Evolutionary conservation across 2,113 vertebrate genomes (phyloP), one percentile per base, ranked within the genome.

Genomic region (Astatotilapia flaviijosephi): DNA sequence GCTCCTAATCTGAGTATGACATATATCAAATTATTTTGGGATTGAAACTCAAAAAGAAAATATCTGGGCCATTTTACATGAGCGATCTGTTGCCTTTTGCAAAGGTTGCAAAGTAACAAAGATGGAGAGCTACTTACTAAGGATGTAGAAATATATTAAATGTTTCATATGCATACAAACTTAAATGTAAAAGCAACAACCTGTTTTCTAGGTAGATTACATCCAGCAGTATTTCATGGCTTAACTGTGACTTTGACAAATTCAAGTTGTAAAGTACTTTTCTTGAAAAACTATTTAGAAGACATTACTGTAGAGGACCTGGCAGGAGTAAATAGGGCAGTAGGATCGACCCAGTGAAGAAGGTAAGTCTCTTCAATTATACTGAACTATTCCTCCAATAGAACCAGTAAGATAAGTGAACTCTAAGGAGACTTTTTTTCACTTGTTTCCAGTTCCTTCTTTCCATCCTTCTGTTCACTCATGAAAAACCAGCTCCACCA

Each of bases 21-120:
- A 95, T 82, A 86, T 93, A 91, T 92, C 45, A 95, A 93, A 96
- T 96, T 85, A 95, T 94, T 94, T 86, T 79, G 77, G 92, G 89
- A 94, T 93, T 91, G 89, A 89, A 87, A 87, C 89, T 93, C 84
- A 88, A 88, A 37, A 40, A 83, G 79, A 91, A 91, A 68, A 89
- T 83, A 94, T 94, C 88, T 92, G 91, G 92, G 85, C 92, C 92
- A 85, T 89, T 94, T 94, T 83, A 70, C 45, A 91, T 19, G 70
- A 91, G 80, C 17, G 5, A 83, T 56, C 70, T 73, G 79, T 55
- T 47, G 54, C 45, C 6, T 26, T 60, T 23, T 58, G 75, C 56
- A 62, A 47, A 55, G 47, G 21, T 21, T 70, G 62, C 45, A 53
- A 79, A 56, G 56, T 26, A 56, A 17, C 5, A 12, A n/a, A 49